Conservation (phyloP, 2,797 vertebrate species). For the Helostoma temminkii region DNA sequence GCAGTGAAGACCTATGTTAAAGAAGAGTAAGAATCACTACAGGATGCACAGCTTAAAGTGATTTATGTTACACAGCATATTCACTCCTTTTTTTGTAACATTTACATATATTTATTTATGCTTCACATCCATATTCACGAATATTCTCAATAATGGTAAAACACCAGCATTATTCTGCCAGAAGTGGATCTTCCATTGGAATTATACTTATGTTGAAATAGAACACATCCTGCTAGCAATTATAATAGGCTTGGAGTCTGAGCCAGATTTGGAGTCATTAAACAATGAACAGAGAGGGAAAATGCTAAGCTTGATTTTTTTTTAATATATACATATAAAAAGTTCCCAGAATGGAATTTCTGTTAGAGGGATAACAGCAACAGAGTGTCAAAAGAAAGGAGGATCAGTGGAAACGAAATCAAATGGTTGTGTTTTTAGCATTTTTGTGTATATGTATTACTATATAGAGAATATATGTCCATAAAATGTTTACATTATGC, state of each 20-base stretch:
- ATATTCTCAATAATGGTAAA: slow-evolving; percentile 76
- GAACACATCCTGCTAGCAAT: slow-evolving; percentile 86
- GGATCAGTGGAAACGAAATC: slow-evolving; percentile 78
- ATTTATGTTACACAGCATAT: slow-evolving; percentile 69
- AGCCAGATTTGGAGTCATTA: slow-evolving; percentile 88
- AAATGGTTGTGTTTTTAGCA: slow-evolving; percentile 85
- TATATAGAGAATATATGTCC: slow-evolving; percentile 79
- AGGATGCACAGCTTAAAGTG: slow-evolving; percentile 70
- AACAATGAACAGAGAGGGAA: slow-evolving; percentile 84
- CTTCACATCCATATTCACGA: slow-evolving; percentile 81
- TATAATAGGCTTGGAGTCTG: slow-evolving; percentile 84
- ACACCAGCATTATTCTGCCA: slow-evolving; percentile 78
- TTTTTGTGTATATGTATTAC: slow-evolving; percentile 68
- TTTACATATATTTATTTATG: slow-evolving; percentile 79
- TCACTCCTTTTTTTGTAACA: slow-evolving; percentile 74
- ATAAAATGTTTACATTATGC: slow-evolving; percentile 99
- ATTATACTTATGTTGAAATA: slow-evolving; percentile 83
- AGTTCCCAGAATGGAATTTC: slow-evolving; percentile 78
- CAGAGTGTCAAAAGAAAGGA: slow-evolving; percentile 47
- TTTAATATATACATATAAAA: slow-evolving; percentile 79
- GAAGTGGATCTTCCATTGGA: slow-evolving; percentile 81
- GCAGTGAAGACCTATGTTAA: slow-evolving; percentile 48
- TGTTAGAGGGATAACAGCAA: slow-evolving; percentile 82
- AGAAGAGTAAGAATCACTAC: slow-evolving; percentile 69
- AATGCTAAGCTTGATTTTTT: slow-evolving; percentile 81